Percentiles rank a stretch among this genome's conserved stretches.
These are phyloP conservation scores for Heliconius cydno DNA, from an alignment of 2,888 invertebrate species.

Conservation along the genomic window DNA sequence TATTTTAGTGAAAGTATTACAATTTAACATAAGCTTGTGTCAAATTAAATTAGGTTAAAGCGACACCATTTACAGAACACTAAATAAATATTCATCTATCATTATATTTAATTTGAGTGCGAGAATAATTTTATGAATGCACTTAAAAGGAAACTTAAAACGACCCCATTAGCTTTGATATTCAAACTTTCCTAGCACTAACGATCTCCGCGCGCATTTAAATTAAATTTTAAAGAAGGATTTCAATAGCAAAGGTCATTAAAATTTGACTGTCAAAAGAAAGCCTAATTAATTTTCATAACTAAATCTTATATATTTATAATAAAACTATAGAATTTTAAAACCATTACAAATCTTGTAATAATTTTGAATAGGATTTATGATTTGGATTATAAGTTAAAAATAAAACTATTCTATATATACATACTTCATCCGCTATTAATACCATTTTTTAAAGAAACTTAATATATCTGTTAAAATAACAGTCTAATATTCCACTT, in stretches of 20 bases:
- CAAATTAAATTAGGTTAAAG: no score
- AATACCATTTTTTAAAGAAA: no score
- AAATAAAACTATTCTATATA: no score
- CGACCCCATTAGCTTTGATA: neutral
- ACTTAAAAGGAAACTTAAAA: slow-evolving; percentile 16
- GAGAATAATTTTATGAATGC: neutral
- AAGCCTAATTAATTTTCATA: slow-evolving; percentile 17
- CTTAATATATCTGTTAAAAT: no score
- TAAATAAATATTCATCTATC: neutral
- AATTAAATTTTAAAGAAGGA: slow-evolving; percentile 2
- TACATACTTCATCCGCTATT: no score
- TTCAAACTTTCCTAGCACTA: slow-evolving; percentile 18
- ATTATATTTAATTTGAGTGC: neutral
- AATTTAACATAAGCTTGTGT: no score
- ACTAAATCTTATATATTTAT: neutral
- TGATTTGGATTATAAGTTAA: neutral
- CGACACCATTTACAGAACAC: neutral
- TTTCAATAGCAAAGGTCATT: neutral
- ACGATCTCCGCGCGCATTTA: slow-evolving; percentile 8
- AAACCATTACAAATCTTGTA: neutral
- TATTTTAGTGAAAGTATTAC: neutral
- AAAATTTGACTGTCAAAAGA: slow-evolving; percentile 24
- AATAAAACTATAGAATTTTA: neutral
- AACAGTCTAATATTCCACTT: no score
- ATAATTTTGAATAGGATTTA: neutral